Percentiles rank a stretch among this genome's conserved stretches.
These are phyloP conservation scores for Valencia hispanica DNA, from an alignment of 2,797 vertebrate genomes.

Conservation along the genomic window DNA sequence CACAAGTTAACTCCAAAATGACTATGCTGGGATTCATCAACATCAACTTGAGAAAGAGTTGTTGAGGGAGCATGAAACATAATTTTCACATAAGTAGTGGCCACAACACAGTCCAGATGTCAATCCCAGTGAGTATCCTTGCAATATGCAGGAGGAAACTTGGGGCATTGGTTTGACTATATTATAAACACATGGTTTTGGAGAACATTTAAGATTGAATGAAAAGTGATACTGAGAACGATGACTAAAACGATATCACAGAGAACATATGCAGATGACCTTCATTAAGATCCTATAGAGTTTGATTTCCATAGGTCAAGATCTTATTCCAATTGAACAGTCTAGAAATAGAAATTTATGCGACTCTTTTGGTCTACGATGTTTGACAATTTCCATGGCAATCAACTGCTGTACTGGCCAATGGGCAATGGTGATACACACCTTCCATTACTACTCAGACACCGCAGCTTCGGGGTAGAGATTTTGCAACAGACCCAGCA, in stretches of 20 bases:
- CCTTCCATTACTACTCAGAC: too few species aligned
- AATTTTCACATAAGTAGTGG: neutral
- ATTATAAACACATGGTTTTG: slow-evolving; percentile 1
- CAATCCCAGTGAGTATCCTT: neutral
- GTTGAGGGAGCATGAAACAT: slow-evolving; percentile 4
- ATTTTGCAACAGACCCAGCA: too few species aligned
- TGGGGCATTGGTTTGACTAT: neutral
- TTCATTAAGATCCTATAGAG: neutral
- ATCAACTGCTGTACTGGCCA: too few species aligned
- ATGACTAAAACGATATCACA: neutral
- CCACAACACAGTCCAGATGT: slow-evolving; percentile 8
- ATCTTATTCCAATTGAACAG: neutral
- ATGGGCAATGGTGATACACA: too few species aligned
- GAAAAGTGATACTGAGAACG: neutral
- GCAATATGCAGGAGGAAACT: neutral
- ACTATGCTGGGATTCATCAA: neutral
- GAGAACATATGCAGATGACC: neutral
- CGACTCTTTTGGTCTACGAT: too few species aligned
- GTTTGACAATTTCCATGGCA: too few species aligned
- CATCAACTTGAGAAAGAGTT: neutral
- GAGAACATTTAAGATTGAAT: neutral
- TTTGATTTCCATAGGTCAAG: neutral
- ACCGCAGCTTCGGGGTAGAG: too few species aligned
- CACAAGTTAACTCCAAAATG: neutral
- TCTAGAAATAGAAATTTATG: too few species aligned